Evolutionary conservation across 1,140 invertebrate species (phyloP), one percentile per base, ranked within the genome.

Genomic region (Melanaphis sacchari): DNA sequence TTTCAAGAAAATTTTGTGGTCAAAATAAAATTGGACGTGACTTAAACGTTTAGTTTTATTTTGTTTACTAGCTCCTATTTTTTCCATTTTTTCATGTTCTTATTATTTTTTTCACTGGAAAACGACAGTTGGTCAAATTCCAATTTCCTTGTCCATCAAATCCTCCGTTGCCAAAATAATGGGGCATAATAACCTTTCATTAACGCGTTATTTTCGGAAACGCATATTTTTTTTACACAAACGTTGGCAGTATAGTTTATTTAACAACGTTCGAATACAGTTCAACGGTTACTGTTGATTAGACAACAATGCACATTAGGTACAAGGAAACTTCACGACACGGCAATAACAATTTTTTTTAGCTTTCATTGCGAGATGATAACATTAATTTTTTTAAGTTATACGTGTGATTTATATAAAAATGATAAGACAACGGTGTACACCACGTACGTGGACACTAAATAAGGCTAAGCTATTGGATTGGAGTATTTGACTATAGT

Each of bases 271-370:
- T 46, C 8, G 85, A n/a, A 22, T 26, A n/a, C 31, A 89, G 87
- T 89, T 89, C 87, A 89, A 89, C 87, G 87, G 87, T 89, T 89
- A 89, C 36, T 89, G n/a, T 89, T 89, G 87, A 89, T 89, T 89
- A 89, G 11, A 87, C 84, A 87, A 87, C 26, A 87, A 89, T 52
- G 15, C n/a, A 46, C 26, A 8, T 31, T 49, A 22, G 43, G 8
- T n/a, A 49, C 9, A 88, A n/a, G 85, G 31, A 49, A 49, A n/a
- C n/a, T 36, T 36, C 31, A 88, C 21, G 5, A 36, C 43, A 52
- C 36, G 54, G 38, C 22, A 89, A 89, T 26, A 89, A 89, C 40
- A 89, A 89, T 21, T 38, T 46, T 85, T 22, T 41, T 38, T 52
- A 52, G 21, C 31, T 89, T 54, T 9, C 0, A 89, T 89, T 52